These are phyloP conservation scores for Deroptyus accipitrinus DNA, from an alignment of 2,113 vertebrate species.

Conservation along the genomic window DNA sequence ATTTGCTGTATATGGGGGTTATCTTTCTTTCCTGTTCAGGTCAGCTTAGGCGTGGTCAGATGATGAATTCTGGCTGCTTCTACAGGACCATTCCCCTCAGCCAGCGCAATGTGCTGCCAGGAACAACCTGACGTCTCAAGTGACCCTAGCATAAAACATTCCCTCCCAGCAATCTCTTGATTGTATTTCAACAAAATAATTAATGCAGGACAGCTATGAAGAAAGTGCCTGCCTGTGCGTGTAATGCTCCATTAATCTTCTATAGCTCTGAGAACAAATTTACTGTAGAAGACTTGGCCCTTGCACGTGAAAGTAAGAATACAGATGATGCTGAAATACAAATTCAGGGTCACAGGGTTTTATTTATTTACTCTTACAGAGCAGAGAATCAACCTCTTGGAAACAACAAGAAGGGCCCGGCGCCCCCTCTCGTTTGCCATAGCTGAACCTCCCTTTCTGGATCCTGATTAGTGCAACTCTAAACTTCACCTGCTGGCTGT, in stretches of 20 bases:
- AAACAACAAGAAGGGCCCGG: not conserved
- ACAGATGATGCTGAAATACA: not conserved
- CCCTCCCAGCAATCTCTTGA: not conserved
- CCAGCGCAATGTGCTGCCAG: not conserved
- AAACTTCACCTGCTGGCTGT: not conserved
- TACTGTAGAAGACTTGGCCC: not conserved
- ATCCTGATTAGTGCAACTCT: not conserved
- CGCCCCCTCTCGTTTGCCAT: not conserved
- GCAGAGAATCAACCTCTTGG: not conserved
- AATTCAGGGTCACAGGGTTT: not conserved
- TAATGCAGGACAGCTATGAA: not conserved
- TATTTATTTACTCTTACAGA: not conserved
- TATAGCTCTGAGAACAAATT: not conserved
- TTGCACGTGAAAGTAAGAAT: not conserved
- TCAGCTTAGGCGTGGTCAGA: not conserved
- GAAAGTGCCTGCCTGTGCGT: not conserved
- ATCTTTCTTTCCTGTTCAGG: conserved; percentile 40
- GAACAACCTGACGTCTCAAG: conserved; percentile 15
- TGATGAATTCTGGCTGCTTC: not conserved
- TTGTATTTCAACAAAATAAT: conserved; percentile 1
- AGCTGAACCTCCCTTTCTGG: not conserved
- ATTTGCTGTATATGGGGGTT: not conserved
- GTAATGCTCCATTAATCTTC: not conserved
- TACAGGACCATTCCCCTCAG: not conserved
- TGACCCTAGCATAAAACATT: not conserved